Evolutionary conservation across 92 coral and sea anemone species (phyloP).

Genomic region (Micromussa lordhowensis): DNA sequence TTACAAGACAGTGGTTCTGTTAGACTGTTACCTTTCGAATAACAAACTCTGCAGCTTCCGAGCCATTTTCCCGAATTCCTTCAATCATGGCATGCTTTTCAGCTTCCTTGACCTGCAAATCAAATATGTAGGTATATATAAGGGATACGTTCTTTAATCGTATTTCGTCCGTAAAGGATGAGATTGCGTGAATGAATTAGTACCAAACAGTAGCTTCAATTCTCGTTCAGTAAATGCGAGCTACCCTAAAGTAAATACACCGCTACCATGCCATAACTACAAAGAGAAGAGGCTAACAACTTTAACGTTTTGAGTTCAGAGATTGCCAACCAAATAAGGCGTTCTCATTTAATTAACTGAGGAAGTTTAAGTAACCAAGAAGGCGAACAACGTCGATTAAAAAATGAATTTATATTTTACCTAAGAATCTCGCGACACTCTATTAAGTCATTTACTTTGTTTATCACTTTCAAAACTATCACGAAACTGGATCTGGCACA

Average conservation of each 20-base stretch:
- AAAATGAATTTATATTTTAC: no score
- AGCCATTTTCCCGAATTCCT: constrained; percentile 96
- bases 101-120: constrained; percentile 88
- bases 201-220: neutral
- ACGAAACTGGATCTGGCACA: no score
- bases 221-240: neutral
- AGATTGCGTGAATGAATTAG: neutral
- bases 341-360: no score
- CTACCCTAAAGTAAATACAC: neutral
- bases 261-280: neutral
- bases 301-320: neutral
- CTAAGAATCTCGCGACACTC: no score
- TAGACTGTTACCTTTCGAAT: constrained; percentile 83
- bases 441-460: no score
- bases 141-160: neutral
- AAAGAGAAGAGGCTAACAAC: no score
- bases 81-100: constrained; percentile 98
- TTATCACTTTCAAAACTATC: no score
- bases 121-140: neutral
- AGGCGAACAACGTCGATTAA: no score
- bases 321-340: no score
- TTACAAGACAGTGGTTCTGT: no score
- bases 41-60: constrained; percentile 95
- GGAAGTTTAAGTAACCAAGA: no score
- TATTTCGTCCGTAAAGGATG: neutral